A percentile compares a stretch with the other conserved stretches of the same genome.
phyloP scores from a whole-genome alignment of 2,888 invertebrate genomes.

The Agrenia bidenticulata region DNA sequence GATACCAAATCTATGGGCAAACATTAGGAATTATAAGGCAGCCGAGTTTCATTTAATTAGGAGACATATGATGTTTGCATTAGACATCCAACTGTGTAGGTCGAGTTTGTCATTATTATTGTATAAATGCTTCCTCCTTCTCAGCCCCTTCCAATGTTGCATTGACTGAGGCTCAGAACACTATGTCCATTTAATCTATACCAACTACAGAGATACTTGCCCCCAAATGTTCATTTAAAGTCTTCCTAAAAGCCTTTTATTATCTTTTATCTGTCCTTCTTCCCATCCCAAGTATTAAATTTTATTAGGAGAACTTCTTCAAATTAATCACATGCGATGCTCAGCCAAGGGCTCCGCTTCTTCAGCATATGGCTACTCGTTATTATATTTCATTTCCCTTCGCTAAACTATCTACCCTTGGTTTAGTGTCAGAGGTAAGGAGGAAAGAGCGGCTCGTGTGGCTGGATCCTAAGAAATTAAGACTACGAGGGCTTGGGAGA shows the following conservation, averaged over 20 bases:
- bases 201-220: background rate
- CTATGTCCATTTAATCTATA: slow-evolving; percentile 4
- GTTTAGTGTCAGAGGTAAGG: too few species aligned
- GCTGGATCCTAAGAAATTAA: too few species aligned
- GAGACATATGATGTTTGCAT: slow-evolving; percentile 52
- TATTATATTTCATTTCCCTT: too few species aligned
- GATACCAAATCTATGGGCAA: slow-evolving; percentile 34
- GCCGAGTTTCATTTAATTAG: slow-evolving; percentile 52
- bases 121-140: background rate
- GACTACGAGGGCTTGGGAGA: background rate
- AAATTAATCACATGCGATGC: background rate
- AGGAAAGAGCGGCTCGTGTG: too few species aligned
- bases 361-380: too few species aligned
- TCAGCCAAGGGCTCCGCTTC: background rate
- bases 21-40: slow-evolving; percentile 28
- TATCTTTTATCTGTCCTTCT: slow-evolving; percentile 33
- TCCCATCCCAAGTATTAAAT: background rate
- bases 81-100: slow-evolving; percentile 15
- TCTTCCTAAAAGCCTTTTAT: slow-evolving; percentile 43
- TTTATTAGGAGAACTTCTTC: background rate
- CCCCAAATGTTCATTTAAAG: slow-evolving; percentile 23
- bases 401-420: too few species aligned
- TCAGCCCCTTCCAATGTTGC: background rate
- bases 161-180: too few species aligned
- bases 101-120: slow-evolving; percentile 6